These are phyloP conservation scores for Aspidapion aeneum DNA, from an alignment of 2,888 invertebrate species.

Conservation along the genomic window DNA sequence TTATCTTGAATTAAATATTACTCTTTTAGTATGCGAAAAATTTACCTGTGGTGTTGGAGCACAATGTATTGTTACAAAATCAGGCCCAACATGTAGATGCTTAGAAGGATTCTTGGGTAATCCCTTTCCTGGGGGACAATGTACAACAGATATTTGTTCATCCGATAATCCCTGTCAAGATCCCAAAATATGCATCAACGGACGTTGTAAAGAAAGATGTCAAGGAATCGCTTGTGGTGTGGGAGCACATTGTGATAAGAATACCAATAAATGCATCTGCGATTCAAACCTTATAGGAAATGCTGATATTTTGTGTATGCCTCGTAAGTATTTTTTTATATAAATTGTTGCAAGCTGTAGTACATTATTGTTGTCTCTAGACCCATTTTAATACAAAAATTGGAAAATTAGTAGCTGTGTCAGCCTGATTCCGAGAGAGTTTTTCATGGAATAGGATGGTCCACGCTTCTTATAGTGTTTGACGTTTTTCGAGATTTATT, in stretches of 20 bases:
- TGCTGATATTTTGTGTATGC: constrained; percentile 86
- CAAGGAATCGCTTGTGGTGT: constrained; percentile 84
- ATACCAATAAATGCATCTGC: constrained; percentile 80
- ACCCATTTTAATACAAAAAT: no score
- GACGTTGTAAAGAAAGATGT: constrained; percentile 85
- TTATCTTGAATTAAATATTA: no score
- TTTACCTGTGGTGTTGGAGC: constrained; percentile 80
- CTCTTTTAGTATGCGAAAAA: constrained; percentile 64
- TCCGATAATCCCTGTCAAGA: constrained; percentile 71
- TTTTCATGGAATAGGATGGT: no score
- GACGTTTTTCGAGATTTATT: no score
- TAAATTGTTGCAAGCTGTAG: not conserved
- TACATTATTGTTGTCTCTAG: constrained; percentile 1
- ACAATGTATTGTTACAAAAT: constrained; percentile 78
- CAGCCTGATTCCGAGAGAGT: no score
- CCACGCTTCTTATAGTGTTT: no score
- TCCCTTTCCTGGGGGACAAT: constrained; percentile 87
- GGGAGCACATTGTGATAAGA: constrained; percentile 80
- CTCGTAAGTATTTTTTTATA: constrained; percentile 63
- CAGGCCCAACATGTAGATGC: constrained; percentile 86
- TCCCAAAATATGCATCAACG: constrained; percentile 79
- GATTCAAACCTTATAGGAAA: constrained; percentile 86
- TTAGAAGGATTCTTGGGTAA: constrained; percentile 83
- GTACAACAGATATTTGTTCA: constrained; percentile 79
- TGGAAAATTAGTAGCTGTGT: no score